Conservation (phyloP, 37 sponge, comb jelly and placozoan genomes). For the Halichondria panicea region DNA sequence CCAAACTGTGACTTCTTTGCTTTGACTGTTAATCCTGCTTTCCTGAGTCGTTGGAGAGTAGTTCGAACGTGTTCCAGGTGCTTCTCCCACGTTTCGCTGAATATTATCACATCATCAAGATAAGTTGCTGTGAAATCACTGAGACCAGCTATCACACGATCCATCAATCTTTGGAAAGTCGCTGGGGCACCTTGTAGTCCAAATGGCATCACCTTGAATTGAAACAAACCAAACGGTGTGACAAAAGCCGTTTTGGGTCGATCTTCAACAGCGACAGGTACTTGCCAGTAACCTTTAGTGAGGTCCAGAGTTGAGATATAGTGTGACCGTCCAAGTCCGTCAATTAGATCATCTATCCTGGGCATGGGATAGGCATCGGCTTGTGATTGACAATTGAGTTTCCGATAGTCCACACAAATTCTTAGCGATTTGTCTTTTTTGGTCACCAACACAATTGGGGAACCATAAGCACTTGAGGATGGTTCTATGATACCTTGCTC, state of each 20-base stretch:
- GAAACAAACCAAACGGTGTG: constrained; percentile 53
- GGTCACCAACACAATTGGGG: constrained; percentile 38
- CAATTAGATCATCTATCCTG: constrained; percentile 56
- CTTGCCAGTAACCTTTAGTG: constrained; percentile 60
- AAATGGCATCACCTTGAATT: constrained; percentile 74
- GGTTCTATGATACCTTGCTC: constrained; percentile 46
- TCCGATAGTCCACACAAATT: constrained; percentile 59
- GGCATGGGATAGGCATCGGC: constrained; percentile 64
- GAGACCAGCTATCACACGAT: constrained; percentile 16
- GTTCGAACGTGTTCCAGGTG: constrained; percentile 32
- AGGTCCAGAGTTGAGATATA: constrained; percentile 56
- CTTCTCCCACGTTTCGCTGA: constrained; percentile 49
- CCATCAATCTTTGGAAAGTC: constrained; percentile 65
- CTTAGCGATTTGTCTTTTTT: constrained; percentile 43
- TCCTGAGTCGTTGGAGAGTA: constrained; percentile 20
- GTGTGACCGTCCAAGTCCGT: constrained; percentile 38
- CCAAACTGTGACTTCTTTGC: constrained; percentile 54
- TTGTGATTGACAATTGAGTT: constrained; percentile 38
- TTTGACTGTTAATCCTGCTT: constrained; percentile 44
- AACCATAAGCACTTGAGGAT: constrained; percentile 30
- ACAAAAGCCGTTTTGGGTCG: constrained; percentile 59
- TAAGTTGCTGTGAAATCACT: constrained; percentile 30
- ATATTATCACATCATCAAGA: constrained; percentile 54
- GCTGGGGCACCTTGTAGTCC: constrained; percentile 63
- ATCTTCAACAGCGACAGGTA: constrained; percentile 38